Evolutionary conservation across 2,113 vertebrate species (phyloP), one percentile per base, ranked within the genome.

Genomic region (Pachypanchax playfairii): DNA sequence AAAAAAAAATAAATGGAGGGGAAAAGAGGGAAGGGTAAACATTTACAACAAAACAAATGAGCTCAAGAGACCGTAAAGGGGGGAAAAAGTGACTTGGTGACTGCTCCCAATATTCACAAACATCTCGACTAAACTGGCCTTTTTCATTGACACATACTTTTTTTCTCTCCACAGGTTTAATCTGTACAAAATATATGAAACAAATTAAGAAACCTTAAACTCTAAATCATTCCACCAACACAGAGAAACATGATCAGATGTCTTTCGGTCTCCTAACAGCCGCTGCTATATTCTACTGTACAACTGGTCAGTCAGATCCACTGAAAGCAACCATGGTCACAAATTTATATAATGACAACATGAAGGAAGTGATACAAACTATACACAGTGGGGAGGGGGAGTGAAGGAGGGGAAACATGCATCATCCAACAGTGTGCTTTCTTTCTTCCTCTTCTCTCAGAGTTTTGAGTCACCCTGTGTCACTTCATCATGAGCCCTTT

Each of bases 71-170:
- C 73, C 56, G 36, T 12, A 35, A 18, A 17, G 4, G 33, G 28
- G 33, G 79, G 54, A 84, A 82, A 89, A 87, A 90, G 88, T 88
- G 86, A 89, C 89, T 90, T 87, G 86, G 86, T 87, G 80, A 85
- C 85, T 77, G 86, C 84, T 87, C 83, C 84, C 83, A 80, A 65
- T 76, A 83, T 82, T 77, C 81, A 79, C 79, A 86, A 68, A 73
- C 57, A 58, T 71, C 67, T 73, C 66, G 22, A 77, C 80, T 77
- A 50, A 35, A 88, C 87, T 88, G 88, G 88, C 86, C 84, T 80
- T 82, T 82, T 86, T 73, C 76, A 47, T 65, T 61, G 77, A 77
- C 61, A 64, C 70, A 65, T 21, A 84, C 56, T 5, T 17, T 53
- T 67, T 78, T 5, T 17, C 51, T 65, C 75, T 86, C 82, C 85